These are phyloP conservation scores for Ephialtes manifestator DNA, from an alignment of 2,888 invertebrate genomes.

Conservation along the genomic window DNA sequence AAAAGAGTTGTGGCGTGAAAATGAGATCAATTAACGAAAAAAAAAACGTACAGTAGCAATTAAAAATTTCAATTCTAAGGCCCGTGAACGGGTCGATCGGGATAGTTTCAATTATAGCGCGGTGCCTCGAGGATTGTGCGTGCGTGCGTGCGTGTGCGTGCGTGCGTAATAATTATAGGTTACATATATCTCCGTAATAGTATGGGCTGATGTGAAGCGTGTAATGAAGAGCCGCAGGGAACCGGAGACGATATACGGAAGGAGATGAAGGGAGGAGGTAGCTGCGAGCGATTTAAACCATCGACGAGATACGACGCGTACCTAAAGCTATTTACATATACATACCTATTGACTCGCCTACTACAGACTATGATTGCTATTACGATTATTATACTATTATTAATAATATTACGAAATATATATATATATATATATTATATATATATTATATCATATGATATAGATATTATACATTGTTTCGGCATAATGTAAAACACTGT, in stretches of 20 bases:
- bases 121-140: conserved; percentile 47
- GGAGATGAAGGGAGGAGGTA: conserved; percentile 18
- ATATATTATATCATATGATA: conserved; percentile 73
- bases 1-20: conserved; percentile 25
- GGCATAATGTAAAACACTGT: conserved; percentile 82
- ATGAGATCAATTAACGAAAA: conserved; percentile 66
- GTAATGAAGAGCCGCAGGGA: conserved; percentile 49
- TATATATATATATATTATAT: conserved; percentile 42
- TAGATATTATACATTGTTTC: conserved; percentile 82
- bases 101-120: conserved; percentile 67
- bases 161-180: conserved; percentile 53
- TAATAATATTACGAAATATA: conserved; percentile 63
- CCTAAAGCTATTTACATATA: conserved; percentile 78
- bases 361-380: conserved; percentile 81
- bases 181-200: conserved; percentile 23
- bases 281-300: conserved; percentile 74
- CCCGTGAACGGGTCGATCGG: conserved; percentile 57
- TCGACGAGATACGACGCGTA: conserved; percentile 76
- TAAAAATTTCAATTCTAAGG: conserved; percentile 63
- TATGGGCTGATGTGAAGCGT: conserved; percentile 47
- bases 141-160: conserved; percentile 27
- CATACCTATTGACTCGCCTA: conserved; percentile 81
- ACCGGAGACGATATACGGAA: conserved; percentile 21
- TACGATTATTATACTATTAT: conserved; percentile 75
- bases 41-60: conserved; percentile 47